Evolutionary conservation across 2,113 vertebrate genomes (phyloP).

Genomic region (Riparia riparia): DNA sequence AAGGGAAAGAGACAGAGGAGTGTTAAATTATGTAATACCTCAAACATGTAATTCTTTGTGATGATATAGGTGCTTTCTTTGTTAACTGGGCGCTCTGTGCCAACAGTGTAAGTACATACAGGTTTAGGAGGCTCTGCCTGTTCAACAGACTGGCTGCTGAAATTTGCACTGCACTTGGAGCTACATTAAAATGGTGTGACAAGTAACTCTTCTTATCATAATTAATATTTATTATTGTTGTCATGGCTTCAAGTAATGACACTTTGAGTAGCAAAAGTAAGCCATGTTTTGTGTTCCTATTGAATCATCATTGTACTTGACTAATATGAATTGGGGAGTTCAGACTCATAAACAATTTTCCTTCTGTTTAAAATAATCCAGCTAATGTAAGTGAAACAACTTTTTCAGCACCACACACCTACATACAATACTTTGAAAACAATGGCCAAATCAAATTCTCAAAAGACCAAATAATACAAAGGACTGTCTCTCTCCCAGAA

Average conservation of each 20-base stretch:
- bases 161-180: neutral
- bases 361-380: neutral
- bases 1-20: neutral
- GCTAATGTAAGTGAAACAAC: neutral
- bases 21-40: neutral
- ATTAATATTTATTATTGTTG: neutral
- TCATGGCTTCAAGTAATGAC: neutral
- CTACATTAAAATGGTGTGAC: neutral
- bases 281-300: neutral
- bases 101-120: neutral
- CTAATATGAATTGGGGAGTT: neutral
- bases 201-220: neutral
- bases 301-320: neutral
- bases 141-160: conserved; percentile 12
- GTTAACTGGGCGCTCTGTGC: neutral
- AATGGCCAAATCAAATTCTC: neutral
- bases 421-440: neutral
- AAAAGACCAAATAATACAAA: neutral
- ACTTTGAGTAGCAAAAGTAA: neutral
- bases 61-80: neutral
- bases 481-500: neutral
- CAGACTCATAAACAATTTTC: neutral
- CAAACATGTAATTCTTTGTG: neutral
- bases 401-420: neutral
- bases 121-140: neutral